A percentile compares a stretch with the other conserved stretches of the same genome.
Evolutionary conservation across 1,140 invertebrate species (phyloP).

Genomic region (Tachypleus tridentatus): DNA sequence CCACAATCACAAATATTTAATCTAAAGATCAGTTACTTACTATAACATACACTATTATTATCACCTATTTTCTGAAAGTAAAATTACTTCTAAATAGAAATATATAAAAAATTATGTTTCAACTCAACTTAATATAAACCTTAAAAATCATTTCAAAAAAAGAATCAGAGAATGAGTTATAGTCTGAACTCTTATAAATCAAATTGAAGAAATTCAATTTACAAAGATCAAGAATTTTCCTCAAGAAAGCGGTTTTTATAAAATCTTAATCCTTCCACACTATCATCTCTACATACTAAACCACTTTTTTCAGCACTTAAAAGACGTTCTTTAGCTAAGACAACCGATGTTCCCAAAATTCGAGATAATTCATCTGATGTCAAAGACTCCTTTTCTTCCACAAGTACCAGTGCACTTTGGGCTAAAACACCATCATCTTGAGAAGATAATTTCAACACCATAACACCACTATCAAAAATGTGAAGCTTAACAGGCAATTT

Average conservation of each 20-base stretch:
- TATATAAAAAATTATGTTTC: too few species aligned
- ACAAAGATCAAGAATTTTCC: too few species aligned
- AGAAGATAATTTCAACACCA: constrained; percentile 67
- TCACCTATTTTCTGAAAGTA: too few species aligned
- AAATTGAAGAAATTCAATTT: too few species aligned
- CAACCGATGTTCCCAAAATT: constrained; percentile 64
- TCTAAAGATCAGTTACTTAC: too few species aligned
- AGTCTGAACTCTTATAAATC: too few species aligned
- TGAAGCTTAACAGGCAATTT: constrained; percentile 51
- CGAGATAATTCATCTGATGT: constrained; percentile 77
- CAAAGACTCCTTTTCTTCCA: constrained; percentile 56
- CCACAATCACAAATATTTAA: too few species aligned
- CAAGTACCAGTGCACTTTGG: background rate
- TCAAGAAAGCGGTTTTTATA: constrained; percentile 55
- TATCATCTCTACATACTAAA: constrained; percentile 81
- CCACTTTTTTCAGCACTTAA: constrained; percentile 69
- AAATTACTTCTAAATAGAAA: too few species aligned
- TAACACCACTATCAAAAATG: constrained; percentile 79
- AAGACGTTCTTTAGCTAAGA: constrained; percentile 73
- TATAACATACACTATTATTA: too few species aligned
- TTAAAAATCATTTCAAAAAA: too few species aligned
- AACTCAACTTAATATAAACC: too few species aligned
- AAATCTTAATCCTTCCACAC: constrained; percentile 81
- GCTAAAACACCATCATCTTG: constrained; percentile 48
- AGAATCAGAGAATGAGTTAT: too few species aligned